Evolutionary conservation across 1,140 invertebrate genomes (phyloP).

Genomic region (Drosophila athabasca): DNA sequence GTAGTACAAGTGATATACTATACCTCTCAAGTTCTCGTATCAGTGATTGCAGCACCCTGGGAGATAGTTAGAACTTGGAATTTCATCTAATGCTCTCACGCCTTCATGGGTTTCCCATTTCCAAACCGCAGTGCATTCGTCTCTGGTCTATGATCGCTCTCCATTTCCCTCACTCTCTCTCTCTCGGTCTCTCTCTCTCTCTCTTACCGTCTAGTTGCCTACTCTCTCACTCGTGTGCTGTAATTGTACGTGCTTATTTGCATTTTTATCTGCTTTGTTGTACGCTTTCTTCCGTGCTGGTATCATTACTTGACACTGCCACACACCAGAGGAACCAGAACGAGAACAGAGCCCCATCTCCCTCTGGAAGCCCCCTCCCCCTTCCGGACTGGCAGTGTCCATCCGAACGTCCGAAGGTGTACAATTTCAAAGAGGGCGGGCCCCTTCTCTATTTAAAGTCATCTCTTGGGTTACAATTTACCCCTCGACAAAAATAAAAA

Average conservation of each 20-base stretch:
- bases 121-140: constrained; percentile 45
- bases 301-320: constrained; percentile 49
- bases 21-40: constrained; percentile 9
- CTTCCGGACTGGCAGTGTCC: no score
- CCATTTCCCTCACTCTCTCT: constrained; percentile 8
- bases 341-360: constrained; percentile 5
- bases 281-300: constrained; percentile 62
- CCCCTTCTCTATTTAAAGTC: constrained; percentile 40
- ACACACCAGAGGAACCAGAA: constrained; percentile 13
- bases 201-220: not conserved
- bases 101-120: constrained; percentile 40
- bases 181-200: constrained; percentile 3
- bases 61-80: constrained; percentile 12
- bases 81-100: constrained; percentile 47
- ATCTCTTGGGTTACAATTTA: constrained; percentile 10
- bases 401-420: constrained; percentile 15
- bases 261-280: constrained; percentile 72
- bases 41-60: constrained; percentile 23
- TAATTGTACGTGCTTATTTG: constrained; percentile 74
- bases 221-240: not conserved
- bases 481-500: not conserved
- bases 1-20: no score
- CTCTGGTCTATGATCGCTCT: constrained; percentile 33
- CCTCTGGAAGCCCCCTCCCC: no score
- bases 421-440: constrained; percentile 30